Conservation (phyloP, 2,797 vertebrate species). For the Heteromormyrus szaboi region DNA sequence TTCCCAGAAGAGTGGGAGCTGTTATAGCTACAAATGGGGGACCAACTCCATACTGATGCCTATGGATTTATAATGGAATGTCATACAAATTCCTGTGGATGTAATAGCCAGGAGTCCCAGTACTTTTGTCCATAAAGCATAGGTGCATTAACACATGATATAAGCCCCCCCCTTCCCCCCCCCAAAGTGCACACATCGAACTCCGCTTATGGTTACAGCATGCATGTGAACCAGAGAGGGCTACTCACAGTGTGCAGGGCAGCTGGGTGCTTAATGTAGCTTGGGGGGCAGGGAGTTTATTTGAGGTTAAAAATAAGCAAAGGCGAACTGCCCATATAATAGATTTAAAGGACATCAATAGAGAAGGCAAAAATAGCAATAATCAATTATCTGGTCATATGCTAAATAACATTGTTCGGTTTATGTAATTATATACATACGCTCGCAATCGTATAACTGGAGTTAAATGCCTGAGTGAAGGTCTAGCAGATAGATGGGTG, state of each 20-base stretch:
- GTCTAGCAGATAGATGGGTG: neutral
- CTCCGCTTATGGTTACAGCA: neutral
- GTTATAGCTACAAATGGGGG: neutral
- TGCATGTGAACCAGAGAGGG: neutral
- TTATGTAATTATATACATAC: neutral
- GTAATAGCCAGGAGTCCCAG: neutral
- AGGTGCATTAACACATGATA: neutral
- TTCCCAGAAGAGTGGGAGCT: neutral
- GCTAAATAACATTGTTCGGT: neutral
- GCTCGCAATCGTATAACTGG: neutral
- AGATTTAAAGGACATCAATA: constrained; percentile 6
- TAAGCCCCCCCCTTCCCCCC: neutral
- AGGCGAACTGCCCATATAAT: constrained; percentile 2
- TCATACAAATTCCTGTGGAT: neutral
- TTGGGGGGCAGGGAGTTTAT: neutral
- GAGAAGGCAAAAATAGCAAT: neutral
- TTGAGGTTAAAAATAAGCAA: neutral
- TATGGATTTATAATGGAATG: neutral
- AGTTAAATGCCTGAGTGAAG: neutral
- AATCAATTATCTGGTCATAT: constrained; percentile 14
- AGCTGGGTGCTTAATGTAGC: neutral
- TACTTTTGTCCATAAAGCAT: neutral
- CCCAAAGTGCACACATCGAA: neutral
- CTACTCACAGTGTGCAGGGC: neutral
- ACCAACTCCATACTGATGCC: neutral